Evolutionary conservation across 2,888 invertebrate genomes (phyloP), one percentile per base, ranked within the genome.

Genomic region (Zygothrica quintamaculata): DNA sequence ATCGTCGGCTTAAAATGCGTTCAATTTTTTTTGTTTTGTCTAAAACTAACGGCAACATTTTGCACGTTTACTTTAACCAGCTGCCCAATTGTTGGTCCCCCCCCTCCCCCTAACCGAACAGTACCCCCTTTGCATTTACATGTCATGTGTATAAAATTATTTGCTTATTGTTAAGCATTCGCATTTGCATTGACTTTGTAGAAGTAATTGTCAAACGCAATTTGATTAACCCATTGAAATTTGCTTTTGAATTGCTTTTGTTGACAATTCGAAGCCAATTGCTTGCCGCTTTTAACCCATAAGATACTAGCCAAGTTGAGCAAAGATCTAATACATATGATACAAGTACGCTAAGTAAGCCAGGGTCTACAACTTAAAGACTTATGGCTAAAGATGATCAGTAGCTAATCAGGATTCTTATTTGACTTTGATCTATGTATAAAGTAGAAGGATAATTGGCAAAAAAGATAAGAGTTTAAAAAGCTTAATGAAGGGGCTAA

Each of bases 141-240:
- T 79, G 84, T 74, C 84, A 79, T 82, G 84, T 77, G 79, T 42
- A n/a, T n/a, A 76, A 60, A 75, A 72, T 72, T 72, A 82, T 82
- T 71, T 65, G 71, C 68, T 64, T 79, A 77, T 77, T 72, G 72
- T 75, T 74, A 16, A 65, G 51, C 58, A 72, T 72, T 61, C 37
- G 53, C 56, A 62, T 65, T 69, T 61, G 46, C 61, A n/a, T n/a
- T n/a, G n/a, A n/a, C n/a, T n/a, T n/a, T n/a, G n/a, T n/a, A n/a
- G n/a, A n/a, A n/a, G n/a, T n/a, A n/a, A n/a, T 65, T 61, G 43
- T 51, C 48, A 26, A 48, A 33, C 42, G 39, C 33, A 47, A 39
- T 37, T 26, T 46, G 72, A 71, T 71, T 66, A 71, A 55, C 53
- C 72, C 66, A 61, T 57, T 61, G 42, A 60, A 65, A 65, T 59